phyloP scores from a whole-genome alignment of 2,888 invertebrate genomes.

The Cephus pygmeus region DNA sequence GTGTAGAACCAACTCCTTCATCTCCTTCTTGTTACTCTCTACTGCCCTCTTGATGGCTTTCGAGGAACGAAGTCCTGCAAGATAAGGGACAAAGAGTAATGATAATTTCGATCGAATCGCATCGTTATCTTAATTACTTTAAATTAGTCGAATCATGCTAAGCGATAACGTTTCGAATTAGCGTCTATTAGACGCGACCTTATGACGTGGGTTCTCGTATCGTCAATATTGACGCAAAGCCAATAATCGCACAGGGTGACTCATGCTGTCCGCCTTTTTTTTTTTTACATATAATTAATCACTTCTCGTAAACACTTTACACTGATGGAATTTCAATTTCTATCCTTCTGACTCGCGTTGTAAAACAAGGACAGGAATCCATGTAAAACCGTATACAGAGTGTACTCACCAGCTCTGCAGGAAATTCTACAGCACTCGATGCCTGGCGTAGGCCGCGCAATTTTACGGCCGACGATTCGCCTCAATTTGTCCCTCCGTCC shows the following conservation, averaged over 20 bases:
- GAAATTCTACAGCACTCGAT: constrained; percentile 18
- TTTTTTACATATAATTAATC: background rate
- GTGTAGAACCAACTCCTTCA: background rate
- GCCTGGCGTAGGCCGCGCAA: background rate
- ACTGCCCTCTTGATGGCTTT: constrained; percentile 6
- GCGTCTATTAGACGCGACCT: background rate
- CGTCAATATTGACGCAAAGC: background rate
- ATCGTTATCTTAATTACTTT: background rate
- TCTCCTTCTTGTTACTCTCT: background rate
- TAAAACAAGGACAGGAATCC: background rate
- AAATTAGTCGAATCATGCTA: background rate
- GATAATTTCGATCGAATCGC: background rate
- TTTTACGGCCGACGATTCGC: background rate
- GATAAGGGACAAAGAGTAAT: background rate
- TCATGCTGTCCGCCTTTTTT: background rate
- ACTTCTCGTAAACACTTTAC: background rate
- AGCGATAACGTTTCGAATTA: background rate
- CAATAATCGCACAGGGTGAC: background rate
- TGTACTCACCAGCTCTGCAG: background rate
- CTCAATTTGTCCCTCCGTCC: background rate
- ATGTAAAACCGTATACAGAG: background rate
- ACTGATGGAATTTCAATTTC: background rate
- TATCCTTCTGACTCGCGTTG: background rate
- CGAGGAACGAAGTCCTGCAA: constrained; percentile 13
- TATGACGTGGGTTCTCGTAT: background rate